A percentile compares a stretch with the other conserved stretches of the same genome.
Evolutionary conservation across 2,888 invertebrate genomes (phyloP).

Genomic region (Drosophila tanythrix): DNA sequence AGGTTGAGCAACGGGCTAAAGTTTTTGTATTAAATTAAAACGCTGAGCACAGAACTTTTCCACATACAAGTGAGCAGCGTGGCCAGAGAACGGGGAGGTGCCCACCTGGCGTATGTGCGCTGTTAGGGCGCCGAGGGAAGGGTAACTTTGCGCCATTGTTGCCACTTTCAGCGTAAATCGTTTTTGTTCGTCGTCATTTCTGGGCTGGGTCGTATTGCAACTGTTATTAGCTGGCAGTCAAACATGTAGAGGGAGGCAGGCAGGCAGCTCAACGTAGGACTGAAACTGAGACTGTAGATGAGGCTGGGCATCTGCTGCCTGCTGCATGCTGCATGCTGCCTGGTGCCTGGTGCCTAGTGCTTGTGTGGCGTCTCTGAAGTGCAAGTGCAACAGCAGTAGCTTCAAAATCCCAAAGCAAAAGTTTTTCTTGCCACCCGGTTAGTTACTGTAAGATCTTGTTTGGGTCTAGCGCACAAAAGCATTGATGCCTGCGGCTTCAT

Average conservation of each 20-base stretch:
- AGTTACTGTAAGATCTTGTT: slow-evolving; percentile 66
- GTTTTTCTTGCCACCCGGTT: slow-evolving; percentile 77
- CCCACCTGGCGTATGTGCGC: slow-evolving; percentile 63
- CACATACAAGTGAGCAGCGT: slow-evolving; percentile 24
- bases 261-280: background rate
- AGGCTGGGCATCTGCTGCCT: slow-evolving; percentile 44
- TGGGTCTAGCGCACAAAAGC: slow-evolving; percentile 62
- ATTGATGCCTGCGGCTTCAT: slow-evolving; percentile 50
- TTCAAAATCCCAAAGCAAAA: slow-evolving; percentile 75
- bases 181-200: slow-evolving; percentile 56
- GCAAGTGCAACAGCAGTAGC: slow-evolving; percentile 64
- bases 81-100: background rate
- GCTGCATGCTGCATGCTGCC: slow-evolving; percentile 48
- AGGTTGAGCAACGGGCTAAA: slow-evolving; percentile 54
- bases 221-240: slow-evolving; percentile 68
- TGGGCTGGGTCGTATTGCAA: slow-evolving; percentile 65
- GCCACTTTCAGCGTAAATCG: slow-evolving; percentile 75
- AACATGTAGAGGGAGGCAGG: slow-evolving; percentile 3
- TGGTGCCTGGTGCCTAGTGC: slow-evolving; percentile 59
- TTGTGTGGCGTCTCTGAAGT: slow-evolving; percentile 78
- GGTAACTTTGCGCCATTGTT: slow-evolving; percentile 66
- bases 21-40: slow-evolving; percentile 81
- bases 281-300: background rate
- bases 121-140: slow-evolving; percentile 14
- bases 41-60: slow-evolving; percentile 69